Conservation (phyloP, 2,888 invertebrate species). For the Mesopsocus fuscifrons region DNA sequence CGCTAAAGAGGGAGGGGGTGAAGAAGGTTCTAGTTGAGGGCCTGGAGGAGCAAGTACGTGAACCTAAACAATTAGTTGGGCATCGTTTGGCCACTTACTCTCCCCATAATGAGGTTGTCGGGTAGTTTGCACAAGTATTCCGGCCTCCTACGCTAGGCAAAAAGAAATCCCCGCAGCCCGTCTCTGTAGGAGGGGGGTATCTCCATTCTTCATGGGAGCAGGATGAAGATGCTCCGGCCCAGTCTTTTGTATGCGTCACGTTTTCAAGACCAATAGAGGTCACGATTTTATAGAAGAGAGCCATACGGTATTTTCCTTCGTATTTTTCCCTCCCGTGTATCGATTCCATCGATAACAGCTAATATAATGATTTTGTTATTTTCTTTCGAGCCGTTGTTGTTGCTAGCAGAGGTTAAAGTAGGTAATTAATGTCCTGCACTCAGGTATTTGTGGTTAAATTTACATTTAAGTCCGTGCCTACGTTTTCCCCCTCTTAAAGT, state of each 20-base stretch:
- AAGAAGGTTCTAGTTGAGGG: too few relatives aligned
- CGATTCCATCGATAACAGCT: conserved; percentile 6
- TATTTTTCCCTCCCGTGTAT: neutral
- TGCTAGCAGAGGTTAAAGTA: neutral
- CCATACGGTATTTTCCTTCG: conserved; percentile 5
- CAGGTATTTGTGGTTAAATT: conserved; percentile 4
- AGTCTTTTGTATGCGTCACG: conserved; percentile 8
- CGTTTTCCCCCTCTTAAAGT: too few relatives aligned
- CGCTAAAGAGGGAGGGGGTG: too few relatives aligned
- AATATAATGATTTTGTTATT: conserved; percentile 8
- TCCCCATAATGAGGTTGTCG: conserved; percentile 2
- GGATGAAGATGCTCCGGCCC: conserved; percentile 7
- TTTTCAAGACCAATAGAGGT: conserved; percentile 4
- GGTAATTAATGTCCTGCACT: conserved; percentile 11
- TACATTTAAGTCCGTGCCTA: too few relatives aligned
- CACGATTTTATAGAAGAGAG: conserved; percentile 8
- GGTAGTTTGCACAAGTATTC: conserved; percentile 6
- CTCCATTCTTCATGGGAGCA: neutral
- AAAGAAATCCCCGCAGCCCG: conserved; percentile 2
- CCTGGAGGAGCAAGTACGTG: too few relatives aligned
- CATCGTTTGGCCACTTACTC: conserved; percentile 7
- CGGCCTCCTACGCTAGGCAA: neutral
- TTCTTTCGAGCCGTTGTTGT: conserved; percentile 3
- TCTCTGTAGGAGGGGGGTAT: neutral
- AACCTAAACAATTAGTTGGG: conserved; percentile 7